A percentile compares a stretch with the other conserved stretches of the same genome.
phyloP scores from a whole-genome alignment of 2,113 vertebrate species.

The Lophochroa leadbeateri region DNA sequence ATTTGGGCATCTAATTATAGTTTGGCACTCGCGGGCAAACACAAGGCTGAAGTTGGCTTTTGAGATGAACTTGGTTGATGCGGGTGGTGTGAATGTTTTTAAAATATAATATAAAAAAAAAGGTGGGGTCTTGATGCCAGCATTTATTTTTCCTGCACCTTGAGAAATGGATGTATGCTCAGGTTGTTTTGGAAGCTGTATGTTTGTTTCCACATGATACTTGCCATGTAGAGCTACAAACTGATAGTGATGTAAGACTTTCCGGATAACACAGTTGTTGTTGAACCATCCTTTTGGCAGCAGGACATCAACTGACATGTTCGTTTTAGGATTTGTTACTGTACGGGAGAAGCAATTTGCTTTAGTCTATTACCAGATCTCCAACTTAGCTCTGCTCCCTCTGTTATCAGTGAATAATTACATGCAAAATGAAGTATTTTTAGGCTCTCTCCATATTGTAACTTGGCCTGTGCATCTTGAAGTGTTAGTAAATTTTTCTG shows the following conservation, averaged over 20 bases:
- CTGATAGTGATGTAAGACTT: not conserved
- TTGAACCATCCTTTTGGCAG: conserved; percentile 43
- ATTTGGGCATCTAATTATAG: not conserved
- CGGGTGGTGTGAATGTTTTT: not conserved
- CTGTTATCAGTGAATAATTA: conserved; percentile 46
- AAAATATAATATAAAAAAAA: not conserved
- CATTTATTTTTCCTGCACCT: not conserved
- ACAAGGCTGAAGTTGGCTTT: not conserved
- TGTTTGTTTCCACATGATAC: not conserved
- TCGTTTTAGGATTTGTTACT: not conserved
- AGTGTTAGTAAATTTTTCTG: conserved; percentile 41
- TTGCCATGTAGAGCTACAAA: not conserved
- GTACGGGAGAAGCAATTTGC: not conserved
- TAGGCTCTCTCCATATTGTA: conserved; percentile 50
- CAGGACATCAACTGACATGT: not conserved
- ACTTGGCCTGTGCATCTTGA: conserved; percentile 45
- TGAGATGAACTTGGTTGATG: not conserved
- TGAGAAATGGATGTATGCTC: not conserved
- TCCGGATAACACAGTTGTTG: conserved; percentile 16
- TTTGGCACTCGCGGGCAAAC: not conserved
- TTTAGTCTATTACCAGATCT: not conserved
- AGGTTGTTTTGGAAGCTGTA: not conserved
- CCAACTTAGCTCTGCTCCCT: not conserved
- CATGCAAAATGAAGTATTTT: conserved; percentile 46
- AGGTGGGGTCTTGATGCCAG: not conserved